Evolutionary conservation across 2,113 vertebrate species (phyloP), one percentile per base, ranked within the genome.

Genomic region (Paramisgurnus dabryanus): DNA sequence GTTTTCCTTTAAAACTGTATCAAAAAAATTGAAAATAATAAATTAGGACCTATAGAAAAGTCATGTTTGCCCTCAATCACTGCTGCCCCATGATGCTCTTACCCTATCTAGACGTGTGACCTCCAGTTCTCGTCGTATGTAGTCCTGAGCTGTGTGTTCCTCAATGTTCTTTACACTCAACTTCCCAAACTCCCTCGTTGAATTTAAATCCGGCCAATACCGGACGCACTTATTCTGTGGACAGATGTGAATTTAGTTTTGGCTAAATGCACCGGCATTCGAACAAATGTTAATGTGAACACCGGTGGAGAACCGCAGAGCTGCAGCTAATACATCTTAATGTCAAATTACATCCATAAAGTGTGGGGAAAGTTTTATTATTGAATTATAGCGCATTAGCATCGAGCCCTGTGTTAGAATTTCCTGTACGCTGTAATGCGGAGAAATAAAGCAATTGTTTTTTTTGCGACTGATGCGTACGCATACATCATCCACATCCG

Each of bases 161-260:
- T 93, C 91, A 43, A 92, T 68, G n/a, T 94, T 93, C 40, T 81
- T 87, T 76, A 95, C 93, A 0, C 79, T 64, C 80, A 95, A 68
- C 18, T 83, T 82, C 11, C 93, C 93, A 0, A 93, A 94, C 50
- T 95, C 94, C 78, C 88, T 94, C 55, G 87, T 55, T 84, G 86
- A 63, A 0, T 92, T 60, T 15, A 89, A 84, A 79, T 95, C 94
- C 0, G 95, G 95, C 96, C 95, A 95, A 89, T 95, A 95, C 1
- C 90, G 87, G 73, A 95, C 95, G 80, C 96, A 97, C 83, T 96
- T 96, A 87, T 95, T 96, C 95, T 96, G 86, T n/a, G 13, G 76
- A 17, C 12, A 76, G 18, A 47, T 0, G 57, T 49, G 47, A 61
- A 5, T 34, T 55, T 61, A 6, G 55, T 58, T 34, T 34, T 1